Evolutionary conservation across 1,140 invertebrate species (phyloP).

Genomic region (Aphelenchoides besseyi): DNA sequence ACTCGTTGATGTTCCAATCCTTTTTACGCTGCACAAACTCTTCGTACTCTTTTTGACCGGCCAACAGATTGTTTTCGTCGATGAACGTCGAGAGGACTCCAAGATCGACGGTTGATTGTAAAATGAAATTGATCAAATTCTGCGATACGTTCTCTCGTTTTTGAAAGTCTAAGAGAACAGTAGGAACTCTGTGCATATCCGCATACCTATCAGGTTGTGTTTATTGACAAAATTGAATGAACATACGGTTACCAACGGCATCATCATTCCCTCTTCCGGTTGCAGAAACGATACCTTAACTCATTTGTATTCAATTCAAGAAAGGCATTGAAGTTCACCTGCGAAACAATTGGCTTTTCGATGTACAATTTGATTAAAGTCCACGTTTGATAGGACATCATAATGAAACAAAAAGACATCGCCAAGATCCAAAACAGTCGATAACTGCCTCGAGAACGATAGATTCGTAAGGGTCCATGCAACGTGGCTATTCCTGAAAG

Average conservation of each 20-base stretch:
- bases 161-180: background rate
- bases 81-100: background rate
- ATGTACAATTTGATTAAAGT: conserved; percentile 37
- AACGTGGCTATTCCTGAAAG: conserved; percentile 52
- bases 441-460: conserved; percentile 38
- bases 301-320: background rate
- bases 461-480: conserved; percentile 55
- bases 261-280: conserved; percentile 50
- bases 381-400: conserved; percentile 49
- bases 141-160: conserved; percentile 4
- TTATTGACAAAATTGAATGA: conserved; percentile 50
- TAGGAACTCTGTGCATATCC: background rate
- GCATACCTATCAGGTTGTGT: conserved; percentile 13
- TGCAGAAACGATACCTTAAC: conserved; percentile 53
- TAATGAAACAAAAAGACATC: conserved; percentile 35
- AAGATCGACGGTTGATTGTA: conserved; percentile 36
- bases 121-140: background rate
- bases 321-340: conserved; percentile 36
- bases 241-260: conserved; percentile 56
- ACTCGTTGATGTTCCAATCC: conserved; percentile 53
- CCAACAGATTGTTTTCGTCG: conserved; percentile 1
- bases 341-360: conserved; percentile 55
- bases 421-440: conserved; percentile 48
- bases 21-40: conserved; percentile 33
- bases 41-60: conserved; percentile 31